Evolutionary conservation across 2,797 vertebrate species (phyloP), one percentile per base, ranked within the genome.

Genomic region (Cryptoprocta ferox): DNA sequence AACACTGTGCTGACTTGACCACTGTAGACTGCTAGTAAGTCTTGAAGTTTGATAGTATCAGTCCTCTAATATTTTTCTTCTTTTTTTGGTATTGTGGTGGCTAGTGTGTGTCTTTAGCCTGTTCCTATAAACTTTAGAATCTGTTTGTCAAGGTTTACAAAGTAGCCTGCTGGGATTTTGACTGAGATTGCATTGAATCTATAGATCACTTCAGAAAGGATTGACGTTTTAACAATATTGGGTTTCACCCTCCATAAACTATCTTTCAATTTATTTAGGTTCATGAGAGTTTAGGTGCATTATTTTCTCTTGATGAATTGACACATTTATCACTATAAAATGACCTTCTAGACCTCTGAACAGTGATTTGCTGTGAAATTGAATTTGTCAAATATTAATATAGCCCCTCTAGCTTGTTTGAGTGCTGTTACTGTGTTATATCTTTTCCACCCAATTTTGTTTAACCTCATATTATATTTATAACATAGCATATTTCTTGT

Each of bases 331-430:
- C 30, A 30, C 48, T 37, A 6, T n/a, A 4, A 63, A 80, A 42
- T 53, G 53, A 35, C 12, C 24, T 79, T 39, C 35, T 24, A 18
- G 30, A 14, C n/a, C n/a, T 50, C 75, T 65, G 39, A 39, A 81
- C 90, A 85, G 39, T 39, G 1, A 39, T 32, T 84, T 50, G 19
- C 11, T 79, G 39, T 70, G 24, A n/a, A 53, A 53, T 37, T 15
- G 18, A 53, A 13, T 80, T 21, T 70, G 63, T 53, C 73, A 71
- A 24, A 16, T 71, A 71, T 70, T n/a, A 39, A 30, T 19, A 39
- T 3, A 26, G 3, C 7, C 21, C 6, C 4, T 45, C 65, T 4
- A 21, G 1, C 13, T 32, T 59, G 32, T 28, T 21, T n/a, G 1
- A 50, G 28, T 14, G 8, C 4, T 4, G 6, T 88, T 39, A 14